A percentile compares a stretch with the other conserved stretches of the same genome.
Evolutionary conservation across 2,888 invertebrate species (phyloP).

Genomic region (Drosophila kuntzei): DNA sequence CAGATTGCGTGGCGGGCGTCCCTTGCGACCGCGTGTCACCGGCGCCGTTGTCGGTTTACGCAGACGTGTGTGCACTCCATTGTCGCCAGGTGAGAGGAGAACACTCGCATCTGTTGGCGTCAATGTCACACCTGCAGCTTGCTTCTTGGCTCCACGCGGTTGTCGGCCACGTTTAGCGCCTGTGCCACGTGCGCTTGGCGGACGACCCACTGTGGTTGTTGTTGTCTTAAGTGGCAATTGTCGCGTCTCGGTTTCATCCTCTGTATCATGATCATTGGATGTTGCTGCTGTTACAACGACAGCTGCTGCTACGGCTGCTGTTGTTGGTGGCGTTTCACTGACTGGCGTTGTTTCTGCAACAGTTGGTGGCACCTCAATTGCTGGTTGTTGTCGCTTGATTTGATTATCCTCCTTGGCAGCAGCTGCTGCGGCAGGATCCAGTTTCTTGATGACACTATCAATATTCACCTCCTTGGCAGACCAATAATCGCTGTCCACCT

Average conservation of each 20-base stretch:
- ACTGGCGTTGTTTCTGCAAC: conserved; percentile 14
- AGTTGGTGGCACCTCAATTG: conserved; percentile 31
- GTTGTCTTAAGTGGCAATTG: conserved; percentile 53
- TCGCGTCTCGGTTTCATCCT: conserved; percentile 83
- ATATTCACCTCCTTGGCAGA: conserved; percentile 92
- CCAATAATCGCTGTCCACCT: conserved; percentile 91
- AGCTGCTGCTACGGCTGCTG: conserved; percentile 5
- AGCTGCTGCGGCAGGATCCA: conserved; percentile 86
- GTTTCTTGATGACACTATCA: conserved; percentile 93
- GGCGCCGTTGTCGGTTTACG: conserved; percentile 83
- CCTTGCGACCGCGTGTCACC: conserved; percentile 84
- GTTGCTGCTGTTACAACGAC: conserved; percentile 13
- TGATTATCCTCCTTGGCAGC: conserved; percentile 49
- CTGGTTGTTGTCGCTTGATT: conserved; percentile 20
- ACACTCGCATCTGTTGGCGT: conserved; percentile 34
- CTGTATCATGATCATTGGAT: conserved; percentile 83
- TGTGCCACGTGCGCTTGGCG: conserved; percentile 73
- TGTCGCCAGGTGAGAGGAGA: conserved; percentile 62
- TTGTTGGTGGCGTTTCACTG: conserved; percentile 11
- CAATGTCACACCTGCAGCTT: conserved; percentile 50
- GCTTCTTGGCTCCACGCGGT: conserved; percentile 82
- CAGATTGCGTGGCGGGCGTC: conserved; percentile 85
- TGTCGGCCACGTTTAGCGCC: conserved; percentile 80
- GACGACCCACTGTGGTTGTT: conserved; percentile 67
- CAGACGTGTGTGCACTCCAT: conserved; percentile 87